phyloP scores from a whole-genome alignment of 2,797 vertebrate genomes.

The Natrix natrix region DNA sequence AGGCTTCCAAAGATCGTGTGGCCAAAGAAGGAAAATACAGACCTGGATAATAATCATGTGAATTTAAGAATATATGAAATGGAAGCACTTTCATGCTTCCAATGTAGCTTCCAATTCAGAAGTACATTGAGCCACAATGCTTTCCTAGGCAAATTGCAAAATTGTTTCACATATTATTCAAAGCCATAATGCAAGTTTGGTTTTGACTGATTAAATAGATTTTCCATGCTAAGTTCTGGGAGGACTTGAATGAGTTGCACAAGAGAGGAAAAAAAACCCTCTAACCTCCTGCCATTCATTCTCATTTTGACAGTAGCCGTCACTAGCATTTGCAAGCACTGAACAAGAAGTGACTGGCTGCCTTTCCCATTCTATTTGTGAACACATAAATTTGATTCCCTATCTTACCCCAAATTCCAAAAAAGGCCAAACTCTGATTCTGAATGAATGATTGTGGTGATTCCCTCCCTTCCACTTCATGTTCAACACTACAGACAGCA shows the following conservation, averaged over 20 bases:
- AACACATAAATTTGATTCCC: neutral
- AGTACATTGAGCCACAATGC: neutral
- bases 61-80: neutral
- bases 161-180: neutral
- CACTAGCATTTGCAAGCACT: neutral
- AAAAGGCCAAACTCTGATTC: neutral
- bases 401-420: neutral
- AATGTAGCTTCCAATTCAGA: neutral
- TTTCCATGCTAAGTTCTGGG: neutral
- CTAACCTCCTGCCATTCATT: neutral
- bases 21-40: neutral
- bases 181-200: neutral
- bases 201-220: neutral
- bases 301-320: neutral
- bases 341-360: neutral
- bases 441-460: neutral
- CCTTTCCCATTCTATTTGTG: neutral
- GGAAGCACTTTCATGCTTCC: neutral
- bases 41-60: neutral
- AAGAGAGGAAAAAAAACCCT: neutral
- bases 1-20: neutral
- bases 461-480: neutral
- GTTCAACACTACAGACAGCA: neutral
- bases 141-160: neutral
- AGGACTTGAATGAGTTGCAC: neutral